Evolutionary conservation across 2,888 invertebrate species (phyloP), one percentile per base, ranked within the genome.

Genomic region (Nemapogon koenigi): DNA sequence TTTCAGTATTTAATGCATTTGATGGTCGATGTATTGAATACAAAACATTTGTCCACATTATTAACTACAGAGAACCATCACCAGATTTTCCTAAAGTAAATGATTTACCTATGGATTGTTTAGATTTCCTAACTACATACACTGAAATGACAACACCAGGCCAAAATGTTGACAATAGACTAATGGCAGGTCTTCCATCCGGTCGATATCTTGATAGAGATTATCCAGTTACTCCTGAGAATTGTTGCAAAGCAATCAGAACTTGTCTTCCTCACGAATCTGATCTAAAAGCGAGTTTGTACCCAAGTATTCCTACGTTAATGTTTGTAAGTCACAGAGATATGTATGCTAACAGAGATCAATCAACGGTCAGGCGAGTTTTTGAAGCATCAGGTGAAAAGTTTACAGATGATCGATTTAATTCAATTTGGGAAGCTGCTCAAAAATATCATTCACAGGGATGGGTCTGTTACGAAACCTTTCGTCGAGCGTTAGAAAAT

Each of bases 391-490:
- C 70, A 2, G 82, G 82, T 2, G 80, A 81, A 46, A 52, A 60
- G 38, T 73, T 83, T 41, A 65, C 64, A 3, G 76, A 76, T 17
- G 66, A 80, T 41, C 56, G 53, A 16, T 84, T 84, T 48, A 57
- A 71, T 26, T 51, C 54, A 39, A 46, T 82, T 43, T 83, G 83
- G 83, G 56, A 75, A 41, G 62, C 71, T 45, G 83, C 82, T 2
- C 55, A 68, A 44, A 63, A 75, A 44, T 50, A 55, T 38, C 82
- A 83, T 52, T 66, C 75, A 22, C 59, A 72, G 45, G 81, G 78
- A 2, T 62, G 62, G 56, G 83, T 83, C 17, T 82, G 82, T 47
- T 75, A 68, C 28, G 81, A 83, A 53, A 82, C 83, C 4, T 83
- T 82, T 44, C 55, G 65, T 2, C 50, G 44, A 37, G 59, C 65